Evolutionary conservation across 1,140 invertebrate species (phyloP).

Genomic region (Lithobius niger): DNA sequence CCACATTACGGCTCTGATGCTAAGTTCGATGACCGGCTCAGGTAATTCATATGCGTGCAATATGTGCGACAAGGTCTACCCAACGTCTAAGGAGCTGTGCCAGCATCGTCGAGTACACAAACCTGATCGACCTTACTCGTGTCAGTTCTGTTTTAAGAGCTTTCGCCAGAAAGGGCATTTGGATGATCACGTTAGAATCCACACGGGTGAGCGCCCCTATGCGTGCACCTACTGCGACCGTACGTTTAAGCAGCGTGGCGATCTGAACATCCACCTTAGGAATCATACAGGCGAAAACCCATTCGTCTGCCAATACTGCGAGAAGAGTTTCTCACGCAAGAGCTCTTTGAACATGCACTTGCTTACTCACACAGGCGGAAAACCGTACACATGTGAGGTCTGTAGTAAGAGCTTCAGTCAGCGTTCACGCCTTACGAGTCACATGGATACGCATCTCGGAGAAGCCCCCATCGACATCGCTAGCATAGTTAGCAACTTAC

Average conservation of each 20-base stretch:
- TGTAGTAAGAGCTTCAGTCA: slow-evolving; percentile 50
- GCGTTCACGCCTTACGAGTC: slow-evolving; percentile 48
- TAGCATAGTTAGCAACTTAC: neutral
- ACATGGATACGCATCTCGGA: slow-evolving; percentile 34
- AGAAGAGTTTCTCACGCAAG: slow-evolving; percentile 26
- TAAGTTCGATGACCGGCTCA: no score
- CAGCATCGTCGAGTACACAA: slow-evolving; percentile 36
- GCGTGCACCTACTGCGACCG: slow-evolving; percentile 73
- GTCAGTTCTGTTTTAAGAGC: slow-evolving; percentile 42
- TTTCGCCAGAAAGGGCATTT: slow-evolving; percentile 42
- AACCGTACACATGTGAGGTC: slow-evolving; percentile 40
- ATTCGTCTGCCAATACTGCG: slow-evolving; percentile 27
- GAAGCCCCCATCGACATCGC: neutral
- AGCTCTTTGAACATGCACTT: slow-evolving; percentile 27
- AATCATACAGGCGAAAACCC: slow-evolving; percentile 26
- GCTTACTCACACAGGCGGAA: slow-evolving; percentile 35
- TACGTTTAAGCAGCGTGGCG: slow-evolving; percentile 43
- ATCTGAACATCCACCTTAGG: slow-evolving; percentile 51
- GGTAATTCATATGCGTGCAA: slow-evolving; percentile 12
- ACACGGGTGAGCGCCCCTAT: slow-evolving; percentile 65
- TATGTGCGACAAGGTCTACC: slow-evolving; percentile 20
- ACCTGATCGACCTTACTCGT: slow-evolving; percentile 37
- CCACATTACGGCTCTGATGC: no score
- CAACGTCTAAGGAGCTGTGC: slow-evolving; percentile 36
- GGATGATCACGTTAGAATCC: slow-evolving; percentile 52